Conservation (phyloP, 2,888 invertebrate genomes). For the Orthosia incerta region DNA sequence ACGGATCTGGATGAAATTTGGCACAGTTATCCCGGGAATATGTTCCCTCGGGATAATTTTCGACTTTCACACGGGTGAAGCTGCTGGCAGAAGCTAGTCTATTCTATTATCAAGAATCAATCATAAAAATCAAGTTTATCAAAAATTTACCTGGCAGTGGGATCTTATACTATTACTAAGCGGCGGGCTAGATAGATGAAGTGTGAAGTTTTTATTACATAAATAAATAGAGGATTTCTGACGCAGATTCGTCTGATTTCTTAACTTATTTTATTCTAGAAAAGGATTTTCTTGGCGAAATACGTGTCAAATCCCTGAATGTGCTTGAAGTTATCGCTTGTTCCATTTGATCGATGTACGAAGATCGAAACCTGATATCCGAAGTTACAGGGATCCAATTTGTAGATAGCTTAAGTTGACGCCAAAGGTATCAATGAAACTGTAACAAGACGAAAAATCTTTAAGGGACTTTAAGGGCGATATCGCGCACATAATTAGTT, state of each 20-base stretch:
- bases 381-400: conserved; percentile 1
- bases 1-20: too few relatives aligned
- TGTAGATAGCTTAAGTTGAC: neutral
- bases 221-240: neutral
- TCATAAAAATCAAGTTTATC: too few relatives aligned
- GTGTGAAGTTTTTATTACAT: neutral
- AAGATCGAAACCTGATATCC: neutral
- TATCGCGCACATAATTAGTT: too few relatives aligned
- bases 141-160: too few relatives aligned
- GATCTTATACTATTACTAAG: conserved; percentile 9
- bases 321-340: conserved; percentile 1
- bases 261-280: neutral
- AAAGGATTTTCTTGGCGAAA: neutral
- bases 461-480: too few relatives aligned
- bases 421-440: neutral
- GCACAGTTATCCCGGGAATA: too few relatives aligned
- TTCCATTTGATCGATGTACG: neutral
- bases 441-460: neutral
- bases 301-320: neutral
- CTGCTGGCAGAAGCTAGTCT: too few relatives aligned
- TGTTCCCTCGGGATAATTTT: too few relatives aligned
- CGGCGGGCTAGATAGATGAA: too few relatives aligned
- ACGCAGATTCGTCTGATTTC: neutral
- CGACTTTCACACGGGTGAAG: too few relatives aligned
- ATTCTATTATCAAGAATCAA: too few relatives aligned